These are phyloP conservation scores for Siniperca knerii DNA, from an alignment of 2,113 vertebrate genomes.

Conservation along the genomic window DNA sequence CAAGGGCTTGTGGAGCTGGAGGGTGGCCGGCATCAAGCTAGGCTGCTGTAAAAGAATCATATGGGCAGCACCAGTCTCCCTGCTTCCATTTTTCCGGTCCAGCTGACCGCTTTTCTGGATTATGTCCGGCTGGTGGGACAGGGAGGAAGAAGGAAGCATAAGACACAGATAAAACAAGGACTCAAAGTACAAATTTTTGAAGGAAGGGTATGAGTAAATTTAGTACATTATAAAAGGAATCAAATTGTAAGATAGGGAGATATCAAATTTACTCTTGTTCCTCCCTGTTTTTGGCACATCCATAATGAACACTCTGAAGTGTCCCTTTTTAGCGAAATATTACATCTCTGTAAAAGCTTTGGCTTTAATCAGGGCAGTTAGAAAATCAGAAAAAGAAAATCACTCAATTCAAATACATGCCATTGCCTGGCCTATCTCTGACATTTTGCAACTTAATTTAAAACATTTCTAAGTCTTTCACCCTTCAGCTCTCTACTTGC, in stretches of 20 bases:
- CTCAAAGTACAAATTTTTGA: not conserved
- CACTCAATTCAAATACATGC: too few relatives aligned
- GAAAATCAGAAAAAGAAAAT: too few relatives aligned
- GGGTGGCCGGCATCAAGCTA: constrained; percentile 13
- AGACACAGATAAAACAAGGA: not conserved
- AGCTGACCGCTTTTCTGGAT: constrained; percentile 59
- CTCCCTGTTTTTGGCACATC: not conserved
- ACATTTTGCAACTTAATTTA: not conserved
- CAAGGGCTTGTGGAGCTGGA: constrained; percentile 47
- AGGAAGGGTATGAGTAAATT: not conserved
- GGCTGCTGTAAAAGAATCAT: constrained; percentile 78
- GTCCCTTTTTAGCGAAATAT: not conserved
- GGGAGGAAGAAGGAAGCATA: constrained; percentile 7
- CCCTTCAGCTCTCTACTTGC: not conserved
- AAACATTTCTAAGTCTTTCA: not conserved
- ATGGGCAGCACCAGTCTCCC: constrained; percentile 34
- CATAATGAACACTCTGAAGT: not conserved
- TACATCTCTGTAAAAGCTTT: not conserved
- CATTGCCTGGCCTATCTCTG: not conserved
- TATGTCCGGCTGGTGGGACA: constrained; percentile 56
- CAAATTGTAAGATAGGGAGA: too few relatives aligned
- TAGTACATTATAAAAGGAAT: not conserved
- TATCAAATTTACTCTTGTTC: not conserved
- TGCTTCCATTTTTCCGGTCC: constrained; percentile 52
- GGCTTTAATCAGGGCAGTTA: not conserved